Percentiles rank a stretch among this genome's conserved stretches.
phyloP scores from a whole-genome alignment of 2,113 vertebrate genomes.

The Alexandromys fortis region DNA sequence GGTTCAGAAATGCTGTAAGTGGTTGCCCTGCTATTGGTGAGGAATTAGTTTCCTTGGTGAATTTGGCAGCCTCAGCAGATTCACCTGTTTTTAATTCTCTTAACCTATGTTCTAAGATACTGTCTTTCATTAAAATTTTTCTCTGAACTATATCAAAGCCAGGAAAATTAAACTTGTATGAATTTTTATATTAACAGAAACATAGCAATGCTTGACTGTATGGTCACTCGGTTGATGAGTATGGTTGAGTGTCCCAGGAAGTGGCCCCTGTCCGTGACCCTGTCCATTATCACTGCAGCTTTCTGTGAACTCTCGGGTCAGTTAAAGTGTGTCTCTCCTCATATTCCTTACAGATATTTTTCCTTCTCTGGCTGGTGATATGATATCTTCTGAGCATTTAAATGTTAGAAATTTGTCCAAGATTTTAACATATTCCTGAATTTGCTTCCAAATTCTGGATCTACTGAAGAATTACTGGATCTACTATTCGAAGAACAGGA shows the following conservation, averaged over 20 bases:
- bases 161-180: slow-evolving; percentile 15
- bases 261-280: too few relatives aligned
- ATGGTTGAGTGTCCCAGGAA: neutral
- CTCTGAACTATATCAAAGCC: slow-evolving; percentile 5
- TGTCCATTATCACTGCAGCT: neutral
- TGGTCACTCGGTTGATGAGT: neutral
- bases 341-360: neutral
- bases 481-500: neutral
- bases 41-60: neutral
- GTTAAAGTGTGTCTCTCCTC: neutral
- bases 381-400: neutral
- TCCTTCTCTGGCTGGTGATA: neutral
- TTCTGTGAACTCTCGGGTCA: neutral
- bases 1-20: neutral
- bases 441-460: neutral
- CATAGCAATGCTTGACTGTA: neutral
- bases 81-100: slow-evolving; percentile 9
- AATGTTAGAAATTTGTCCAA: neutral
- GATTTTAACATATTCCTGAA: neutral
- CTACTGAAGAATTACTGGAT: neutral
- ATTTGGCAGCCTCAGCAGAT: neutral
- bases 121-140: slow-evolving; percentile 5
- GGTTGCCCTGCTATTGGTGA: neutral
- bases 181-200: slow-evolving; percentile 4
- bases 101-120: neutral